Conservation (phyloP, 2,888 invertebrate genomes). For the Spilosoma lubricipeda region DNA sequence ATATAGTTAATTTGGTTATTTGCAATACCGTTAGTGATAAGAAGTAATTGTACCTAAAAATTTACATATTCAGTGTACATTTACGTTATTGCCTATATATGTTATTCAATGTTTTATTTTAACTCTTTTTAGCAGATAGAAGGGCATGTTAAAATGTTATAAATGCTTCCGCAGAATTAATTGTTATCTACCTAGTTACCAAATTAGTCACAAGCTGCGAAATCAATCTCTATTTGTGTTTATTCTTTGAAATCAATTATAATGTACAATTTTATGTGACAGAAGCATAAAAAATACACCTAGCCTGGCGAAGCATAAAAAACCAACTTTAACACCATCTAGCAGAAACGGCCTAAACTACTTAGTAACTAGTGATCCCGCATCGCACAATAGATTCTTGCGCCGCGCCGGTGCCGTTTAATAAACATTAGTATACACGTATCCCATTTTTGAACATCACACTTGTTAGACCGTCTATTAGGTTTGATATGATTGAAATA, state of each 20-base stretch:
- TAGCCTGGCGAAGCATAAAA: neutral
- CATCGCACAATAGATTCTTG: neutral
- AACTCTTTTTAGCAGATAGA: neutral
- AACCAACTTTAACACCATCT: neutral
- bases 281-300: too few relatives aligned
- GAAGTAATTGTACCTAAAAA: neutral
- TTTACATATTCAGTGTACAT: slow-evolving; percentile 1
- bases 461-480: too few relatives aligned
- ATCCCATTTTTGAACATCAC: too few relatives aligned
- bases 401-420: too few relatives aligned
- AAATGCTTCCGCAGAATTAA: neutral
- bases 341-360: neutral
- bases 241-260: too few relatives aligned
- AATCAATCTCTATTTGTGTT: too few relatives aligned
- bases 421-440: too few relatives aligned
- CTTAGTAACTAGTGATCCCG: neutral
- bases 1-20: slow-evolving; percentile 28
- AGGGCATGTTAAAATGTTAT: neutral
- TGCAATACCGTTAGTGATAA: slow-evolving; percentile 38
- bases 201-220: too few relatives aligned
- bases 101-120: neutral
- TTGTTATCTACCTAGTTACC: too few relatives aligned
- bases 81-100: neutral
- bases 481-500: too few relatives aligned
- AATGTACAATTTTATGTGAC: too few relatives aligned